phyloP scores from a whole-genome alignment of 2,888 invertebrate genomes.

The Agrilus cyanescens region DNA sequence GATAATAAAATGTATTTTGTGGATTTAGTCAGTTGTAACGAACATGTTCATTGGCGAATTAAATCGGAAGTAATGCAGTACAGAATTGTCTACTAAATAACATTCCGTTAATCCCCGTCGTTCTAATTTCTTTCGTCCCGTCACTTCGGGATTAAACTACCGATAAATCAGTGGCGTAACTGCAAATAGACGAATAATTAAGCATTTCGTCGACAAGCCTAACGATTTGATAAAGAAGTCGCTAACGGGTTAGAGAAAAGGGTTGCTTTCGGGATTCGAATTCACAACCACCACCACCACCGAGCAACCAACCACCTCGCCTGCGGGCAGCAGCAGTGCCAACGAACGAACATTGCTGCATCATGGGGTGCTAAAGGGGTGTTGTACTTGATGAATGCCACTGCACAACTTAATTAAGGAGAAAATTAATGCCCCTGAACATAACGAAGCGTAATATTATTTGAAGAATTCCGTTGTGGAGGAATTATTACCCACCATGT shows the following conservation, averaged over 20 bases:
- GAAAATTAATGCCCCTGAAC: conserved; percentile 31
- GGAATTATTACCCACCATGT: too few relatives aligned
- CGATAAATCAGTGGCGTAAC: conserved; percentile 25
- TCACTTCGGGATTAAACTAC: conserved; percentile 19
- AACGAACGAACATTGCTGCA: conserved; percentile 7
- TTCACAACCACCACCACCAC: too few relatives aligned
- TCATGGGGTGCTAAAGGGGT: conserved; percentile 25
- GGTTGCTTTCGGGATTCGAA: conserved; percentile 17
- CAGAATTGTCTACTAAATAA: too few relatives aligned
- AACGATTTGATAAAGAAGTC: conserved; percentile 37
- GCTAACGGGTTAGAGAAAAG: conserved; percentile 23
- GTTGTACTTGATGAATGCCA: conserved; percentile 25
- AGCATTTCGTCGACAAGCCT: conserved; percentile 31
- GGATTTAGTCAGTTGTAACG: too few relatives aligned
- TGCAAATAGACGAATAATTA: conserved; percentile 34
- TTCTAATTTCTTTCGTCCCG: conserved; percentile 10
- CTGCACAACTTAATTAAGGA: conserved; percentile 33
- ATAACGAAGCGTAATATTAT: conserved; percentile 1
- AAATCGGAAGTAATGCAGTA: too few relatives aligned
- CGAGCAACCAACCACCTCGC: neutral
- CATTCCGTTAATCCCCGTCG: neutral
- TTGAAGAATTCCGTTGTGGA: neutral
- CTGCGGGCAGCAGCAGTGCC: conserved; percentile 1
- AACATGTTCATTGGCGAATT: too few relatives aligned
- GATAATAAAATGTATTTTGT: too few relatives aligned